A percentile compares a stretch with the other conserved stretches of the same genome.
These are phyloP conservation scores for Salticus scenicus DNA, from an alignment of 2,888 invertebrate genomes.

Conservation along the genomic window DNA sequence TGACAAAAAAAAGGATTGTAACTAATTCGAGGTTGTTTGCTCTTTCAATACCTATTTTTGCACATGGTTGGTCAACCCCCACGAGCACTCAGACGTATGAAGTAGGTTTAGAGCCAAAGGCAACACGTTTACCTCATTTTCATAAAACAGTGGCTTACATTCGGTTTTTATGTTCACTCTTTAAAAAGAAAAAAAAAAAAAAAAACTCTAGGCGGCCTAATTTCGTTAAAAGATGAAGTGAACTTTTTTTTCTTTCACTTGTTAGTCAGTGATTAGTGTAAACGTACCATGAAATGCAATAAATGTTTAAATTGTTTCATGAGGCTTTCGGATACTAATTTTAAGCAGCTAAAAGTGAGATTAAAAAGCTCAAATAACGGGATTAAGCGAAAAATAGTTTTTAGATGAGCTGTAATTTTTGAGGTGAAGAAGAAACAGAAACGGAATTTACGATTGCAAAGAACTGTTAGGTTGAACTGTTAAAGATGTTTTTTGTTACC, in stretches of 20 bases:
- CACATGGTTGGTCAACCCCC: conserved; percentile 57
- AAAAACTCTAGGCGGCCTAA: neutral
- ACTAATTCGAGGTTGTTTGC: conserved; percentile 9
- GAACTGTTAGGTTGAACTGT: no score
- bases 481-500: no score
- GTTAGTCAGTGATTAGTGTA: no score
- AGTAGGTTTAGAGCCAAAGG: conserved; percentile 22
- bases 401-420: no score
- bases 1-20: neutral
- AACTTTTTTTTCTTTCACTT: neutral
- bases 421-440: no score
- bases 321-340: neutral
- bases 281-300: neutral
- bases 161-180: conserved; percentile 75
- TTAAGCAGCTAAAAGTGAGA: no score
- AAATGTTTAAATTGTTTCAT: neutral
- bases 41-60: conserved; percentile 46
- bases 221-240: neutral
- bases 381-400: no score
- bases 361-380: no score
- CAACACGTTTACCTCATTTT: conserved; percentile 22
- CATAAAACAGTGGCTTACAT: conserved; percentile 3
- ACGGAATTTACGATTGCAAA: no score
- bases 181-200: no score
- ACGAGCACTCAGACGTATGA: conserved; percentile 28